phyloP scores from a whole-genome alignment of 1,140 invertebrate species.

The Ceratina australensis region DNA sequence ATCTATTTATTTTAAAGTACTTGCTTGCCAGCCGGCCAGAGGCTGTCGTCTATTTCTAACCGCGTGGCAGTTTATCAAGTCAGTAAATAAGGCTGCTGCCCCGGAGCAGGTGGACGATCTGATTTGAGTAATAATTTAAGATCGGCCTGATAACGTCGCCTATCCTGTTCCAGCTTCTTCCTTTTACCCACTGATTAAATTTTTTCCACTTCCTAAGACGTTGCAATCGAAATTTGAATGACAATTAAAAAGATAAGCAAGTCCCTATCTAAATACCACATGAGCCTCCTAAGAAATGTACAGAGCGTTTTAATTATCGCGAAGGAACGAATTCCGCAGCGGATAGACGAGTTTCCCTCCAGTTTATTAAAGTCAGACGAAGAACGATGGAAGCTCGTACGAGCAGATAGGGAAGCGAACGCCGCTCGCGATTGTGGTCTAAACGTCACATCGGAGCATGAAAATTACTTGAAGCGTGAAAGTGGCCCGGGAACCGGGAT shows the following conservation, averaged over 20 bases:
- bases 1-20: slow-evolving; percentile 59
- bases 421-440: background rate
- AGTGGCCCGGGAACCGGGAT: background rate
- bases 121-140: slow-evolving; percentile 53
- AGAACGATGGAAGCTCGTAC: background rate
- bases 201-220: too few relatives aligned
- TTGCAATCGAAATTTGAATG: background rate
- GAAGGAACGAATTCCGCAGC: background rate
- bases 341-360: background rate
- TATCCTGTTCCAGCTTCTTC: too few relatives aligned
- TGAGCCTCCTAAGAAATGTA: too few relatives aligned
- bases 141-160: slow-evolving; percentile 47
- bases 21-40: slow-evolving; percentile 12
- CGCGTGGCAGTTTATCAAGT: slow-evolving; percentile 47
- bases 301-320: background rate
- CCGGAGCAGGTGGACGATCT: slow-evolving; percentile 45
- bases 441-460: background rate
- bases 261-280: too few relatives aligned
- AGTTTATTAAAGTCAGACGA: slow-evolving; percentile 4
- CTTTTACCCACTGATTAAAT: background rate
- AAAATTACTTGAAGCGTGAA: slow-evolving; percentile 8
- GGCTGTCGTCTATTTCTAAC: slow-evolving; percentile 46
- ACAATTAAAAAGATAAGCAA: too few relatives aligned
- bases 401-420: background rate
- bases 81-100: slow-evolving; percentile 51